A percentile compares a stretch with the other conserved stretches of the same genome.
These are phyloP conservation scores for Cotesia congregata DNA, from an alignment of 2,888 invertebrate species.

Conservation along the genomic window DNA sequence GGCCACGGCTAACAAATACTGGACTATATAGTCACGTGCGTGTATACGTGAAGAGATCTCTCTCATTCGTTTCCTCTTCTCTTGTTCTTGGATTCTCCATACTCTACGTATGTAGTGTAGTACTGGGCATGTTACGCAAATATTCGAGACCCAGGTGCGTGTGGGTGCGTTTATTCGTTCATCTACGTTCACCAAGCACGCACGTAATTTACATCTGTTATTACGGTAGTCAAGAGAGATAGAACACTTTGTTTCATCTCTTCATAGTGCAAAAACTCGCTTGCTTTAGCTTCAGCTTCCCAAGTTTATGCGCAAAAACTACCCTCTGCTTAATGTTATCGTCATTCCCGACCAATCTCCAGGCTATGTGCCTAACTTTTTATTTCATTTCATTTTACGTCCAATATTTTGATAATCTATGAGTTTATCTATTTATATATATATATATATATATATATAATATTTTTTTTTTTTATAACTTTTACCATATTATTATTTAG, in stretches of 20 bases:
- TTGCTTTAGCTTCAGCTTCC: slow-evolving; percentile 8
- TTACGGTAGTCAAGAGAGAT: slow-evolving; percentile 51
- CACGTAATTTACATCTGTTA: slow-evolving; percentile 70
- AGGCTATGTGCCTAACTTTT: slow-evolving; percentile 27
- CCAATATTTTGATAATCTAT: slow-evolving; percentile 23
- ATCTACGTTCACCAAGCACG: slow-evolving; percentile 52
- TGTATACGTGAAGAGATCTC: slow-evolving; percentile 34
- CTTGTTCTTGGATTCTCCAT: slow-evolving; percentile 3
- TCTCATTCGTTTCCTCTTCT: slow-evolving; percentile 16
- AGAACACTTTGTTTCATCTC: slow-evolving; percentile 26
- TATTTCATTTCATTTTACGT: slow-evolving; percentile 43
- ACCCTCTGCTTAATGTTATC: slow-evolving; percentile 11
- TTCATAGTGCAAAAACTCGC: slow-evolving; percentile 30
- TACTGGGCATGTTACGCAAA: slow-evolving; percentile 44
- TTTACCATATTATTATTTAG: too few species aligned
- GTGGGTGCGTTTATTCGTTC: slow-evolving; percentile 38
- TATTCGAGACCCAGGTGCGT: slow-evolving; percentile 49
- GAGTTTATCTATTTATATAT: slow-evolving; percentile 11
- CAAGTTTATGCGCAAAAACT: background rate
- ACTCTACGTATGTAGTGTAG: background rate
- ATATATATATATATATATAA: too few species aligned
- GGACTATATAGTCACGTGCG: slow-evolving; percentile 46
- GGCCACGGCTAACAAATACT: slow-evolving; percentile 55
- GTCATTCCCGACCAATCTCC: slow-evolving; percentile 21
- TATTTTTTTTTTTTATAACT: too few species aligned